Evolutionary conservation across 1,140 invertebrate species (phyloP).

Genomic region (Mizuhopecten yessoensis): DNA sequence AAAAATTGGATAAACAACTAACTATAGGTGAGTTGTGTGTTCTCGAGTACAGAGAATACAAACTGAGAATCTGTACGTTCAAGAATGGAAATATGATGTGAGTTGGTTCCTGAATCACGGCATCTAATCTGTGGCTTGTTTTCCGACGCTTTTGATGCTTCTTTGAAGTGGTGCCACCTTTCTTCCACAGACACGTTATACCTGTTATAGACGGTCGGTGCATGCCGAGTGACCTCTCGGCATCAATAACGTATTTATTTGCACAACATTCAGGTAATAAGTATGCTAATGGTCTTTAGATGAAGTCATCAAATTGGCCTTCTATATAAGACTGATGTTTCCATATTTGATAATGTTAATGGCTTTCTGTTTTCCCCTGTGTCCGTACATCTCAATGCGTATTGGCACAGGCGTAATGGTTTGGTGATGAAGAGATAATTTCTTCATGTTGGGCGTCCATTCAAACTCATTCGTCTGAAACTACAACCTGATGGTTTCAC

Average conservation of each 20-base stretch:
- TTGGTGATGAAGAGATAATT: conserved; percentile 54
- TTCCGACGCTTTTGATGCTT: too few species aligned
- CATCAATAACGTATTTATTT: conserved; percentile 45
- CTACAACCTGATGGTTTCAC: conserved; percentile 55
- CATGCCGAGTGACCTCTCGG: too few species aligned
- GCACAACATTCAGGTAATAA: conserved; percentile 44
- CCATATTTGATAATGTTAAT: conserved; percentile 55
- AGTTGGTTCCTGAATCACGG: too few species aligned
- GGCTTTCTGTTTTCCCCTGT: conserved; percentile 50
- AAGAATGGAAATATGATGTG: too few species aligned
- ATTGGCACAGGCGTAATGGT: conserved; percentile 58
- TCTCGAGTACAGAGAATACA: too few species aligned
- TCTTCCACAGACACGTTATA: too few species aligned
- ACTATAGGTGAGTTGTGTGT: too few species aligned
- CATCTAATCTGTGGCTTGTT: too few species aligned
- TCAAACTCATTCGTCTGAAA: conserved; percentile 56
- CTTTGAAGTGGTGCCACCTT: too few species aligned
- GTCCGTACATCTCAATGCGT: conserved; percentile 53
- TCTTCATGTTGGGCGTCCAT: conserved; percentile 56
- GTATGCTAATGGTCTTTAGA: conserved; percentile 57
- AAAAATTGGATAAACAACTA: too few species aligned
- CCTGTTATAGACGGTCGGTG: too few species aligned
- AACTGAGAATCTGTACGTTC: too few species aligned
- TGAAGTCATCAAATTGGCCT: conserved; percentile 56
- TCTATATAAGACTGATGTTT: conserved; percentile 58